Evolutionary conservation across 2,113 vertebrate genomes (phyloP), one percentile per base, ranked within the genome.

Genomic region (Sinocyclocheilus anophthalmus): DNA sequence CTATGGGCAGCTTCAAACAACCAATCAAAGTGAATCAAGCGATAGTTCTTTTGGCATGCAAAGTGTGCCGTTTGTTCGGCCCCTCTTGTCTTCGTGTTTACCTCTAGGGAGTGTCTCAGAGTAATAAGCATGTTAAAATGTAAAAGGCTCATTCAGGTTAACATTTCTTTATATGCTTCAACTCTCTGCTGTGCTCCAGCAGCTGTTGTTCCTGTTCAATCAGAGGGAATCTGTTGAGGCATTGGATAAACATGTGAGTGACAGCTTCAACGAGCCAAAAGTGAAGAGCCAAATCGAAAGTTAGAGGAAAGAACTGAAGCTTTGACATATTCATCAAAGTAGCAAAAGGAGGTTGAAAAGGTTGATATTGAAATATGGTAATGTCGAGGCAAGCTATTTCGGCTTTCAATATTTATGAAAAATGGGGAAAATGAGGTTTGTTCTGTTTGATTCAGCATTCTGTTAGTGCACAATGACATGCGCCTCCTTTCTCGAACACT

Each of bases 121-220:
- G 88, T 92, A 91, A 93, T 92, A 85, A 93, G 86, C 84, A 85
- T 90, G 92, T 93, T 92, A 92, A 92, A 92, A 92, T 92, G 91
- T 91, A 91, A 91, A 91, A 55, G 90, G 91, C 76, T 86, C 65
- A 84, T 81, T 81, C 90, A 89, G 20, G 37, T 42, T 72, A 42
- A 42, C n/a, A 42, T 72, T 72, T 42, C 37, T 42, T 72, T 20
- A n/a, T 72, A 77, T 70, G 37, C 4, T 61, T 22, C 18, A 67
- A 13, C 37, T 22, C 12, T 86, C 10, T 91, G 91, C 89, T 92
- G 91, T 84, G 85, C 30, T 63, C 37, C 84, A 83, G 8, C 50
- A 73, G 65, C 73, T 72, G 84, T 42, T 77, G 61, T 39, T 30
- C 50, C 26, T 26, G 24, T 73, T 61, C 55, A 83, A 18, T 77